Percentiles rank a stretch among this genome's conserved stretches.
Conservation (phyloP, 2,797 vertebrate genomes). For the Thunnus albacares region DNA sequence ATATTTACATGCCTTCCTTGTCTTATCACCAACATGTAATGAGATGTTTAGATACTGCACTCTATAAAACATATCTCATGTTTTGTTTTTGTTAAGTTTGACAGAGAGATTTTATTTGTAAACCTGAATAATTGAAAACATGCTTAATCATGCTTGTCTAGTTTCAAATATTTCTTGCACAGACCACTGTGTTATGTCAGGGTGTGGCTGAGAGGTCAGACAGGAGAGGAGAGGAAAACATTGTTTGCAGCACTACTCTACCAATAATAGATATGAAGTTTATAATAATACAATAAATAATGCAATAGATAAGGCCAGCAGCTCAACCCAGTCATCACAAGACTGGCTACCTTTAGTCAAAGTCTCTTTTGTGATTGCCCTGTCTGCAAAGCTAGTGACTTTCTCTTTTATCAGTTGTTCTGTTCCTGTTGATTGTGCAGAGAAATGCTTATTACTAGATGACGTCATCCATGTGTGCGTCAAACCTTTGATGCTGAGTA, state of each 20-base stretch:
- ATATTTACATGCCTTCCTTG: background rate
- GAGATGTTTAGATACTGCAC: no score
- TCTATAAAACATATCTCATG: background rate
- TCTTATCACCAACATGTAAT: no score
- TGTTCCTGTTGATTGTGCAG: constrained; percentile 54
- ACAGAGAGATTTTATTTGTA: constrained; percentile 3
- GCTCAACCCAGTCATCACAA: constrained; percentile 15
- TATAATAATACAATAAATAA: constrained; percentile 12
- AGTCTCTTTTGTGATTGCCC: constrained; percentile 32
- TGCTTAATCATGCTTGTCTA: background rate
- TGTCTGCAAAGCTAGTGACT: constrained; percentile 41
- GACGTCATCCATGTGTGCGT: constrained; percentile 74
- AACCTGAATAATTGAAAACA: background rate
- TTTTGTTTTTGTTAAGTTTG: background rate
- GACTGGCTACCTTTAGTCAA: constrained; percentile 27
- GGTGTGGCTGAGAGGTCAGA: constrained; percentile 8
- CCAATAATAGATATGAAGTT: background rate
- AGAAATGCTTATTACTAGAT: constrained; percentile 65
- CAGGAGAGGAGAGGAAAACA: constrained; percentile 12
- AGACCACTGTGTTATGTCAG: background rate
- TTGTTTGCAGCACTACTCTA: background rate
- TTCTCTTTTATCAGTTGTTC: constrained; percentile 45
- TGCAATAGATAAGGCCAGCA: constrained; percentile 13
- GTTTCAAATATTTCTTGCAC: background rate
- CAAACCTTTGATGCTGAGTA: constrained; percentile 66